Percentiles rank a stretch among this genome's conserved stretches.
Conservation (phyloP, 2,113 vertebrate species). For the Chlamydotis undulata region DNA sequence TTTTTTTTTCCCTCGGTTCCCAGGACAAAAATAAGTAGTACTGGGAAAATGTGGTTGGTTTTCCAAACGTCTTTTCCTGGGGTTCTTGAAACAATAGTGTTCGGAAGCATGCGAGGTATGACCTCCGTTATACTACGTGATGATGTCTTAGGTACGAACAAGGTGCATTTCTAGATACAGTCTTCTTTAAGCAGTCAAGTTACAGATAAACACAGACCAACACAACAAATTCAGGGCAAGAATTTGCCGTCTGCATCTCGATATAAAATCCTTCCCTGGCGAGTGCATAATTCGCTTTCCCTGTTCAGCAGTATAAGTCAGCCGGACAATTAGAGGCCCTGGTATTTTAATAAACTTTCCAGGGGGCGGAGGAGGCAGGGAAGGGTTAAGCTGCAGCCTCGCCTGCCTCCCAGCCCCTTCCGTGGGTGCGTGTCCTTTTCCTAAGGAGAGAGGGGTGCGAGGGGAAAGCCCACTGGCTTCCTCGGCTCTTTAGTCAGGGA, state of each 20-base stretch:
- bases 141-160: background rate
- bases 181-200: background rate
- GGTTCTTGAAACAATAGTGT: background rate
- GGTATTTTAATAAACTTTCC: background rate
- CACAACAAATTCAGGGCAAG: background rate
- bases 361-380: background rate
- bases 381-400: conserved; percentile 4
- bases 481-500: background rate
- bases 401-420: background rate
- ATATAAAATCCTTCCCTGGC: background rate
- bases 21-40: background rate
- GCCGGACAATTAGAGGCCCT: background rate
- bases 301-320: background rate
- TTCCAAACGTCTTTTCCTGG: background rate
- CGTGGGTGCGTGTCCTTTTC: background rate
- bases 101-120: background rate
- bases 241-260: background rate
- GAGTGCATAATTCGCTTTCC: background rate
- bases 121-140: background rate
- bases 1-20: background rate
- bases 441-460: background rate
- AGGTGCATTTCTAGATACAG: background rate
- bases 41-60: background rate
- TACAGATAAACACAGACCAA: background rate
- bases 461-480: background rate